phyloP scores from a whole-genome alignment of 2,113 vertebrate species.

The Chloroceryle aenea region DNA sequence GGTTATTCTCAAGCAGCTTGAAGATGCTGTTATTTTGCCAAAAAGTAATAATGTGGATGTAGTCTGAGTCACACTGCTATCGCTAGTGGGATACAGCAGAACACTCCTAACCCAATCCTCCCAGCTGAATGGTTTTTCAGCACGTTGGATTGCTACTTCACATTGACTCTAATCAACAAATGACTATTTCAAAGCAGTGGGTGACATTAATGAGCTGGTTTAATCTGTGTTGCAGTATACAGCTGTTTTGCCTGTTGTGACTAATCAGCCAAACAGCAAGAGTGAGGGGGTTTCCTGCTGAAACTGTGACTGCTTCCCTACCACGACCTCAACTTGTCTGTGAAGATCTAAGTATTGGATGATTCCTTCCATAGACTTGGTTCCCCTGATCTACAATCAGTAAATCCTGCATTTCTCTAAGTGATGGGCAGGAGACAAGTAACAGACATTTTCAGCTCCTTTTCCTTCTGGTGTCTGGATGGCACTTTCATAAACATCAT shows the following conservation, averaged over 20 bases:
- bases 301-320: neutral
- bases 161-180: neutral
- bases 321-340: neutral
- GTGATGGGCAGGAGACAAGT: neutral
- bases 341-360: neutral
- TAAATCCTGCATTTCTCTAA: neutral
- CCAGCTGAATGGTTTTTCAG: neutral
- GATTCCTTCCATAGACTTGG: neutral
- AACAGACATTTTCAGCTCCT: neutral
- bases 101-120: neutral
- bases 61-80: neutral
- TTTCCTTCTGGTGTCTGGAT: neutral
- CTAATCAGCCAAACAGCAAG: neutral
- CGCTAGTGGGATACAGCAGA: neutral
- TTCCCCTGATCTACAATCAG: neutral
- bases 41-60: neutral
- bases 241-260: neutral
- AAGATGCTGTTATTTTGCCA: neutral
- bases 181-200: neutral
- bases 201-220: fast-evolving
- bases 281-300: neutral
- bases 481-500: neutral
- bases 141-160: neutral
- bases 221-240: neutral
- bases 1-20: neutral